Base-by-base conservation (phyloP, 2,797 vertebrate species). In the Anomalospiza imberbis region DNA sequence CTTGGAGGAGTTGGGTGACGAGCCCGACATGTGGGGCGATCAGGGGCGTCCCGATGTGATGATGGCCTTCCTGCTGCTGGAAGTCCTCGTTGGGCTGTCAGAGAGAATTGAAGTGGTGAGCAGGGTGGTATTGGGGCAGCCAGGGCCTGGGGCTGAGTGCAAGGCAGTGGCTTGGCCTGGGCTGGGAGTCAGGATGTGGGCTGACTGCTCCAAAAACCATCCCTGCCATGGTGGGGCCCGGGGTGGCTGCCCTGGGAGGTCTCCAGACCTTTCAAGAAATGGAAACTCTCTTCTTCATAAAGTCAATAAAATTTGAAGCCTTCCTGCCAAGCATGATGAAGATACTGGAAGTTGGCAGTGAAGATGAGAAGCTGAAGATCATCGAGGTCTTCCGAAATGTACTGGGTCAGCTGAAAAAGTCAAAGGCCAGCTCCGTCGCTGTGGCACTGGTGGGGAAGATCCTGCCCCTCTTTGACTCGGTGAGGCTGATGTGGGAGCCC, bases 31-130 rank as follows among this genome's bases (percentile, higher is more conserved):
- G 25, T 17, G 40, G 47, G 54, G 29, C 0, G 3, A 48, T 14
- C 20, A 8, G 14, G 17, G 6, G 6, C 8, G 14, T 42, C 29
- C 17, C 0, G 4, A 18, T 1, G 0, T 15, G 25, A 5, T 10
- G 57, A 31, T 0, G 1, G 9, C 12, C 14, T 22, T 40, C 65
- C 25, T 55, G 57, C 7, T 48, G 34, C 73, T 86, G 55, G 34
- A 62, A 48, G 26, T 48, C 48, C 65, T 86, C 0, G 4, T 6
- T 34, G 34, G 25, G 48, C 84, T 86, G 48, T 86, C 73, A 0
- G 57, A 70, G 34, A 55, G 11, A 48, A 12, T 8, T 21, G 65
- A 63, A 21, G 55, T 86, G 74, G 84, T 86, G 66, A 71, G 67
- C 45, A 58, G 60, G 60, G 38, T 29, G 51, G 4, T 20, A 7